Base-by-base conservation (phyloP, 2,797 vertebrate genomes). In the Hyperoplus lanceolatus region DNA sequence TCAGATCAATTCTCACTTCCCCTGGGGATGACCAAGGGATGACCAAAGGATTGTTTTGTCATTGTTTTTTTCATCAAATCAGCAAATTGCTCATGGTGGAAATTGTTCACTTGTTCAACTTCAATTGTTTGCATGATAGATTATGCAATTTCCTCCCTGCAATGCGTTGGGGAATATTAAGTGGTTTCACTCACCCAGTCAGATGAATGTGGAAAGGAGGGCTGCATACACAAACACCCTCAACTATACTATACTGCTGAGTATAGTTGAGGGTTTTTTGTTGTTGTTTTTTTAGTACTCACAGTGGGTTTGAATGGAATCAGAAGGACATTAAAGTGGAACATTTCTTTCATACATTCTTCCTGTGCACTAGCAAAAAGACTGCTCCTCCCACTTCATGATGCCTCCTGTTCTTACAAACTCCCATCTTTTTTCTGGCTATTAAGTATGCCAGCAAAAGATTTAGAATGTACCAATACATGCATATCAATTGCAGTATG, bases 161-260 rank as follows among this genome's bases (percentile, higher is more conserved):
- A 70, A 41, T 59, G 79, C 81, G 29, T 60, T 68, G 3, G 8
- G 36, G 75, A 86, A 79, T 85, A 83, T 85, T 78, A 82, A 83
- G 55, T 71, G 64, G 57, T 81, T 70, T 73, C 73, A 41, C 59
- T 64, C 73, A 70, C 54, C 60, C 80, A 70, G 73, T 83, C 18
- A 77, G 58, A 54, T 78, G 63, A 11, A 16, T 53, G 36, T 68
- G 63, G 46, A 14, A 54, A 53, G 57, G 14, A 56, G 70, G 29
- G 53, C 73, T 70, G 65, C 45, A 62, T 66, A n/a, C 70, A 61
- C 58, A 29, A 29, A 29, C 3, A 29, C 29, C 29, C 29, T 29
- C 29, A 29, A 29, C 29, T 29, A 3, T 29, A 29, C 29, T 29
- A 29, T 29, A 2, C 66, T 15, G 61, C 55, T 56, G 59, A 41